Conservation (phyloP, 2,113 vertebrate genomes). For the Hippolais icterina region DNA sequence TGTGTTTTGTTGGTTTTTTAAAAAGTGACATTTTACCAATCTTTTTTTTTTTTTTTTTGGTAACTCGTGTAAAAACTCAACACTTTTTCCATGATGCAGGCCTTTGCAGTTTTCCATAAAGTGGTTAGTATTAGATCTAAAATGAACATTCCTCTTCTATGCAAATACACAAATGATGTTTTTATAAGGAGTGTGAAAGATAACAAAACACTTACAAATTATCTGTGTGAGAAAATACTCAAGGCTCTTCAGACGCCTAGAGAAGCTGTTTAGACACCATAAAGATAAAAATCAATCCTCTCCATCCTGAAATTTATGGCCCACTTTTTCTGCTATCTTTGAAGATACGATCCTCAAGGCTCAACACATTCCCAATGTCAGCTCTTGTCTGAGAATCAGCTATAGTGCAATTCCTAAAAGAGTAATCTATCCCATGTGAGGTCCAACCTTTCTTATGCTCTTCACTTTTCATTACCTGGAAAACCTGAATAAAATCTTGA, state of each 20-base stretch:
- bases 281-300: not conserved
- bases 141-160: not conserved
- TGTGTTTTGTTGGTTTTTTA: not conserved
- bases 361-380: not conserved
- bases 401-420: not conserved
- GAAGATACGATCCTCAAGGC: slow-evolving; percentile 1
- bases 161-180: not conserved
- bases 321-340: slow-evolving; percentile 13
- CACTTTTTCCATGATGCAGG: not conserved
- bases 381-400: not conserved
- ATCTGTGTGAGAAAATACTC: not conserved
- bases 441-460: not conserved
- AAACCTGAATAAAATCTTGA: not conserved
- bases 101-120: not conserved
- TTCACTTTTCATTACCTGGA: not conserved
- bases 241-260: not conserved
- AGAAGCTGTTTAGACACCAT: slow-evolving; percentile 17
- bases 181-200: slow-evolving; percentile 15
- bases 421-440: not conserved
- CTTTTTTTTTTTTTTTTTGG: not conserved
- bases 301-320: slow-evolving; percentile 37
- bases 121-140: not conserved
- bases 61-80: not conserved
- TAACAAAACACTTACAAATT: slow-evolving; percentile 37
- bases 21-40: not conserved